Evolutionary conservation across 2,888 invertebrate genomes (phyloP), one percentile per base, ranked within the genome.

Genomic region (Sarcophaga subvicina): DNA sequence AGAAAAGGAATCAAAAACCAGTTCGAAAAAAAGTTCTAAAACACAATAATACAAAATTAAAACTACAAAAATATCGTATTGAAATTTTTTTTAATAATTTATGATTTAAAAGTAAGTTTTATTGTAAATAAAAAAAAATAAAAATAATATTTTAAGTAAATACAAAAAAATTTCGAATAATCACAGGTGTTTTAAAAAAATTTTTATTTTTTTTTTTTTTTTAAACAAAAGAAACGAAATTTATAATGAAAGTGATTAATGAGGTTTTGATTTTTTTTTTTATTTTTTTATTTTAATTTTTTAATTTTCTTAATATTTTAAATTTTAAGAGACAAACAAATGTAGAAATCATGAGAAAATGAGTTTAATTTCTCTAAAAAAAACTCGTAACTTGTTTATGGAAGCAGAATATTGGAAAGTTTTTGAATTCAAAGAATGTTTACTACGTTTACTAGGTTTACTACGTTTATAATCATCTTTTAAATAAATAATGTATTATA

Each of bases 131-230:
- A 22, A 22, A 22, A 71, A 60, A 45, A 62, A 59, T 59, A 78
- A 62, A 63, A 63, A 20, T 73, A 71, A 63, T 71, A 10, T 17
- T 78, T 64, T 66, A 66, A 80, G 27, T 60, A 73, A 81, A 81
- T 78, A 73, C 73, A 79, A 81, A 79, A 6, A 79, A 75, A 60
- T 76, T 83, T 83, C 37, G 67, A 86, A 76, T 76, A 86, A 86
- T 83, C 86, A 86, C 86, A 86, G 86, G 75, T 80, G 60, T 47
- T 67, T 66, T 60, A 64, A 25, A 45, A 71, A 17, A 8, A 6
- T 14, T 4, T 49, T 49, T 49, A 4, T 14, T 49, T 49, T 4
- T 49, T n/a, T n/a, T 49, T 49, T 14, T 49, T 49, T 49, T 49
- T 12, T 11, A 14, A 77, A 59, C 4, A 37, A 37, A 27, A 27